Base-by-base conservation (phyloP, 2,113 vertebrate genomes). In the Tragulus kanchil region DNA sequence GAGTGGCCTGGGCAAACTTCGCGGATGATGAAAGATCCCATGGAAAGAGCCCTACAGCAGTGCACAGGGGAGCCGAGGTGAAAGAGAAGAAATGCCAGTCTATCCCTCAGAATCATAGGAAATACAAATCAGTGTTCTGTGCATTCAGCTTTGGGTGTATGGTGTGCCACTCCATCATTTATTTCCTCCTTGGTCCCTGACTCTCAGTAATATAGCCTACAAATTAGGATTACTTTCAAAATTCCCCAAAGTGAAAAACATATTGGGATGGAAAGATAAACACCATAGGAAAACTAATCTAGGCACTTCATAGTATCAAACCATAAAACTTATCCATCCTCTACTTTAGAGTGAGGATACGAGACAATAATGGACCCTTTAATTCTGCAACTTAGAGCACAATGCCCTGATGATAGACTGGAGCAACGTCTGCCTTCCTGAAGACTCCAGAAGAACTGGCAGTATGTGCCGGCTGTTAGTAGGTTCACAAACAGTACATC, bases 281-380 rank as follows among this genome's bases (percentile, higher is more conserved):
- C 17, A 84, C 54, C 84, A 50, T 1, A 84, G 56, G 56, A 94
- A 91, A 97, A 58, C 16, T 59, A 86, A 96, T 54, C 71, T 89
- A 93, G 71, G 91, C 73, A 94, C 6, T 54, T 54, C 59, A 58
- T 0, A 94, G 64, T 31, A 78, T 75, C 78, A 83, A 96, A 62
- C 25, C 19, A 85, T 59, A 92, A 79, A 90, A 85, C 1, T 7
- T 7, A 77, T 28, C 8, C 58, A 17, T 15, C 28, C 36, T 84
- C 92, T 62, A 12, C 25, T 54, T 67, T 31, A 15, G 3, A 84
- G 5, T 17, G 52, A 93, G 28, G 75, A 56, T 48, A n/a, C 1
- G 8, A 79, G 62, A 81, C 28, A 59, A 23, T 17, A 8, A n/a
- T 21, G 31, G 36, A 5, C 58, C 71, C 86, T 65, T 83, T 10